A percentile compares a stretch with the other conserved stretches of the same genome.
Conservation (phyloP, 2,113 vertebrate genomes). For the Cavia porcellus region DNA sequence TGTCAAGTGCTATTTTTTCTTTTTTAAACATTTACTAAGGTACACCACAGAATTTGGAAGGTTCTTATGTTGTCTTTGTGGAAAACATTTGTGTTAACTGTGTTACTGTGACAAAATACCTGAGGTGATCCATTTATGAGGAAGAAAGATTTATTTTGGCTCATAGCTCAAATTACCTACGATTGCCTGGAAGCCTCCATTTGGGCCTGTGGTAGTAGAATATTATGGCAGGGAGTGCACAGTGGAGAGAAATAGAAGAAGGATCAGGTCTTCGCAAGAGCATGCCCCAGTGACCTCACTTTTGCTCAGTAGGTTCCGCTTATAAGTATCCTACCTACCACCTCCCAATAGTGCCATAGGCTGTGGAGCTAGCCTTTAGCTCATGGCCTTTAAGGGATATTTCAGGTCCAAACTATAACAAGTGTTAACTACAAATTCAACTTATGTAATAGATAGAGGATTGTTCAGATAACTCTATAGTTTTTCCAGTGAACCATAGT, state of each 20-base stretch:
- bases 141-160: background rate
- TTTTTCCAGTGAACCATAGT: background rate
- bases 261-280: background rate
- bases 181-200: background rate
- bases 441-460: background rate
- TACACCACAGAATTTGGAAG: background rate
- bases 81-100: background rate
- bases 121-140: background rate
- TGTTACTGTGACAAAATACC: background rate
- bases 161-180: background rate
- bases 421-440: background rate
- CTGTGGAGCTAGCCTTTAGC: background rate
- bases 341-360: background rate
- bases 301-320: background rate
- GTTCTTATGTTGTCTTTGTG: background rate
- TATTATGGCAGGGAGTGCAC: background rate
- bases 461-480: background rate
- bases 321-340: background rate
- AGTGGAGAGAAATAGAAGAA: background rate
- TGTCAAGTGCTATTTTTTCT: background rate
- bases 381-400: background rate
- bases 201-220: background rate
- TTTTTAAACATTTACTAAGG: background rate
- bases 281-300: background rate
- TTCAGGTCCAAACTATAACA: background rate